phyloP scores from a whole-genome alignment of 2,797 vertebrate genomes.

The Syngnathus acus region DNA sequence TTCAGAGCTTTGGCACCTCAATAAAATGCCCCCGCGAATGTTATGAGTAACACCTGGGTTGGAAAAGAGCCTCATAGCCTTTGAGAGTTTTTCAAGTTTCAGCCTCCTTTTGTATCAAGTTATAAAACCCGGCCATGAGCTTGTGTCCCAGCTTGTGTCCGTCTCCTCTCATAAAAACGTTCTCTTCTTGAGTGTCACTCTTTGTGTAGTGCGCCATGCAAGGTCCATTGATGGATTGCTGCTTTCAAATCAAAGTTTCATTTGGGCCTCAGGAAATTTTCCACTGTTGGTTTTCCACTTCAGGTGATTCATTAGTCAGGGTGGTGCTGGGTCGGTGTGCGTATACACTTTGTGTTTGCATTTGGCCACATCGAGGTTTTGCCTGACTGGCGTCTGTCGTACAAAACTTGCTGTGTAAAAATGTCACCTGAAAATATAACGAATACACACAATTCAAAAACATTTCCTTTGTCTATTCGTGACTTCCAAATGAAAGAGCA shows the following conservation, averaged over 20 bases:
- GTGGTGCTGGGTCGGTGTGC: slow-evolving; percentile 30
- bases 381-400: neutral
- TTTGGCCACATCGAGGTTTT: slow-evolving; percentile 28
- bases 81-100: neutral
- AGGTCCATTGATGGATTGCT: slow-evolving; percentile 48
- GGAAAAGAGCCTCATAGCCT: neutral
- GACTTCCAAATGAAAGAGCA: neutral
- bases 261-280: slow-evolving; percentile 67
- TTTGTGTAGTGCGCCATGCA: slow-evolving; percentile 34
- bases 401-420: neutral
- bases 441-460: neutral
- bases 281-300: slow-evolving; percentile 77
- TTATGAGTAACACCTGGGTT: slow-evolving; percentile 23
- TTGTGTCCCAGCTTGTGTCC: slow-evolving; percentile 3
- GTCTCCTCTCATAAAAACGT: neutral
- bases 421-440: no score
- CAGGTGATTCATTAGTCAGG: slow-evolving; percentile 70
- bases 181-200: slow-evolving; percentile 1
- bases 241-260: slow-evolving; percentile 57
- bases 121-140: neutral
- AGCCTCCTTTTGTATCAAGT: slow-evolving; percentile 1
- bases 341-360: slow-evolving; percentile 19
- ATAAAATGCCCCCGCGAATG: slow-evolving; percentile 9
- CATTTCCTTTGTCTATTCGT: neutral
- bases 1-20: slow-evolving; percentile 11